A percentile compares a stretch with the other conserved stretches of the same genome.
These are phyloP conservation scores for Eulemur coronatus DNA, from an alignment of 2,797 vertebrate species.

Conservation along the genomic window DNA sequence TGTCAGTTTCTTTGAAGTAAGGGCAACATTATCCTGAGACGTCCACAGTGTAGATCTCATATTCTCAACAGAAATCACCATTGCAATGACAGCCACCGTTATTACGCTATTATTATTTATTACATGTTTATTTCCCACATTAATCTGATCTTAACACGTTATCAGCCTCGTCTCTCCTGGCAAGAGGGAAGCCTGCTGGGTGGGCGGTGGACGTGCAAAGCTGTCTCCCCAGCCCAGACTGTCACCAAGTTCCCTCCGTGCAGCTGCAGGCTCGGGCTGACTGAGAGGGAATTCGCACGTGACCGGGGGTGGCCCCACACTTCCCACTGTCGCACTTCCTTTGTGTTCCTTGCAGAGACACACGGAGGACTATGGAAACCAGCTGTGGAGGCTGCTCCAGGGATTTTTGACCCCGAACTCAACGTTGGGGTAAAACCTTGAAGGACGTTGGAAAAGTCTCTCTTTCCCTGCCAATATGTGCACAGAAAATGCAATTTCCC, in stretches of 20 bases:
- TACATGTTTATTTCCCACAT: constrained; percentile 6
- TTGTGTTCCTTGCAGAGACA: not conserved
- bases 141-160: not conserved
- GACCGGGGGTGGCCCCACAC: not conserved
- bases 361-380: not conserved
- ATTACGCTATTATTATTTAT: not conserved
- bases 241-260: not conserved
- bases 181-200: not conserved
- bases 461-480: not conserved
- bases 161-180: not conserved
- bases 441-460: not conserved
- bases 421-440: not conserved
- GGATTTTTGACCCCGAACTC: not conserved
- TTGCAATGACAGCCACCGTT: not conserved
- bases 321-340: not conserved
- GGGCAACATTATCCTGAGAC: constrained; percentile 20
- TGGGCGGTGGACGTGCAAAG: accelerated
- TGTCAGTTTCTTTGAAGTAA: constrained; percentile 55
- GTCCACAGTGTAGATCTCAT: not conserved
- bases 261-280: accelerated
- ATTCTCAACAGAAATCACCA: not conserved
- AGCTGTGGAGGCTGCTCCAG: not conserved
- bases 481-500: not conserved
- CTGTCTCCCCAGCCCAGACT: not conserved
- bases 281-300: not conserved